phyloP scores from a whole-genome alignment of 2,888 invertebrate species.

The Andrena bicolor region DNA sequence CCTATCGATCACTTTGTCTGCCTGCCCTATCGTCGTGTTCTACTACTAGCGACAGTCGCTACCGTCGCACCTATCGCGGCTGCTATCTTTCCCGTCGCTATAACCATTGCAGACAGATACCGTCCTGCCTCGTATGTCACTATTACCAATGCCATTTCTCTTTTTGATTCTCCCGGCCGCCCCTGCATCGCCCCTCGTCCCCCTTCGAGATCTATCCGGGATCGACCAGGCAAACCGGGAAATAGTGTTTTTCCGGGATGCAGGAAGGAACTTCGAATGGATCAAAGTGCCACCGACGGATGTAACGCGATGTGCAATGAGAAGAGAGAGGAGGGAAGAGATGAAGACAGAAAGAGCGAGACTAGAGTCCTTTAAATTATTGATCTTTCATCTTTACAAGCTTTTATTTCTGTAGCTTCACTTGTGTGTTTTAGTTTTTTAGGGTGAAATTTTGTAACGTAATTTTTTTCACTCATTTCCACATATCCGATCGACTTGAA shows the following conservation, averaged over 20 bases:
- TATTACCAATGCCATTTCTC: constrained; percentile 52
- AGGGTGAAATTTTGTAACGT: no score
- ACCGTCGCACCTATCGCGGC: constrained; percentile 46
- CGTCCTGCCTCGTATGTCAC: constrained; percentile 47
- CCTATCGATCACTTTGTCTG: constrained; percentile 67
- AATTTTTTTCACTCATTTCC: no score
- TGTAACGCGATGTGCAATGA: constrained; percentile 15
- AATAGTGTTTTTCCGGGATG: constrained; percentile 29
- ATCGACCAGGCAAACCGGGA: constrained; percentile 23
- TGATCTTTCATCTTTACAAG: no score
- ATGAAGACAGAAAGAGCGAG: not conserved
- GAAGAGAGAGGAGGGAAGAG: not conserved
- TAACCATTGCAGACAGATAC: constrained; percentile 56
- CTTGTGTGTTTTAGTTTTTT: no score
- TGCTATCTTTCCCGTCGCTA: constrained; percentile 43
- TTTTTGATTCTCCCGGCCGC: constrained; percentile 29
- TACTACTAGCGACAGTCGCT: constrained; percentile 47
- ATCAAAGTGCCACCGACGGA: constrained; percentile 20
- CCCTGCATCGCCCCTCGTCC: not conserved
- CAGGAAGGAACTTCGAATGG: not conserved
- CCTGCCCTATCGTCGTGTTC: constrained; percentile 54
- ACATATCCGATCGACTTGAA: no score
- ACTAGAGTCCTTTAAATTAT: not conserved
- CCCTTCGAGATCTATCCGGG: not conserved
- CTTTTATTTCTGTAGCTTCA: no score